Evolutionary conservation across 2,113 vertebrate species (phyloP).

Genomic region (Apodemus speciosus): DNA sequence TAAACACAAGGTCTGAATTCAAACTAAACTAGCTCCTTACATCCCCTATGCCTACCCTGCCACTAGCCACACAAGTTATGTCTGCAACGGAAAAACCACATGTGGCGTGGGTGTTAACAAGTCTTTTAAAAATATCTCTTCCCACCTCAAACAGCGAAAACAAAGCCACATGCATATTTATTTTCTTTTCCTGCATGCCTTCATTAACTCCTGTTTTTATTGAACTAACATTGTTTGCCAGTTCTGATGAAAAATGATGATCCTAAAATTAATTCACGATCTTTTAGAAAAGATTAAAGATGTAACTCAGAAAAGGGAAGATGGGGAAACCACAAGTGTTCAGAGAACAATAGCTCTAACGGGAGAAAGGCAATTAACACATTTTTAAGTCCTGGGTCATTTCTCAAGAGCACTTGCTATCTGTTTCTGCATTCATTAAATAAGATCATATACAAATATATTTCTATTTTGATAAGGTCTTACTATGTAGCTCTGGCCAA

Average conservation of each 20-base stretch:
- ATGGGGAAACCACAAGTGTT: too few species aligned
- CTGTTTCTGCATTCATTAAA: background rate
- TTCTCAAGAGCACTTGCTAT: background rate
- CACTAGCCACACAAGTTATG: background rate
- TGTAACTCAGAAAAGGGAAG: background rate
- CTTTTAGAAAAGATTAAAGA: constrained; percentile 4
- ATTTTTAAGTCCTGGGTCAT: background rate
- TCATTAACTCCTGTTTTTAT: constrained; percentile 3
- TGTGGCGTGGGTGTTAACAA: background rate
- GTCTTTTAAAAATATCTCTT: background rate
- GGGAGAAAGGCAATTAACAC: background rate
- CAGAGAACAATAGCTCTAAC: too few species aligned
- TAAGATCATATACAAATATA: background rate
- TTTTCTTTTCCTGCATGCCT: background rate
- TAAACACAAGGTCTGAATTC: background rate
- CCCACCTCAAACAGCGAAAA: background rate
- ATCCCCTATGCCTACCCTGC: background rate
- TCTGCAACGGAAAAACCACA: background rate
- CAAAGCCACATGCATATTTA: background rate
- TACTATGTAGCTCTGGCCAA: background rate
- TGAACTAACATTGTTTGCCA: constrained; percentile 14
- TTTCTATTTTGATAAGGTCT: background rate
- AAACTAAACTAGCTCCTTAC: background rate
- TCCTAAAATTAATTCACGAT: constrained; percentile 38
- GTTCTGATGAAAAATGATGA: background rate